Evolutionary conservation across 2,888 invertebrate species (phyloP), one percentile per base, ranked within the genome.

Genomic region (Plagodis dolabraria): DNA sequence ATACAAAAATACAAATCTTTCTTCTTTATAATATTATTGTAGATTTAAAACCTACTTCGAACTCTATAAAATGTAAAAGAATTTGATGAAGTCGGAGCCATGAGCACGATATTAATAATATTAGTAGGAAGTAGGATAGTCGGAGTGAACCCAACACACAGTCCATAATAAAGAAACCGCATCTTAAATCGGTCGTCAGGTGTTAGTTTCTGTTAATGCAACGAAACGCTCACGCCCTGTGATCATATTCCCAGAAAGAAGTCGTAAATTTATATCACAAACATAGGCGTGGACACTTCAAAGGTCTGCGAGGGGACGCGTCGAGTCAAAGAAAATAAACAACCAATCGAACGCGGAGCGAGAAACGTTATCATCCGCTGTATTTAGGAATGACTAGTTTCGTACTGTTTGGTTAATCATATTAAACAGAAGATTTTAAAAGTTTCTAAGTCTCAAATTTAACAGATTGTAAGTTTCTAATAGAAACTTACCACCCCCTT

Each of bases 401-500:
- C 9, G 38, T 8, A 38, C 38, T 38, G 38, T 38, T 38, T 38
- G 9, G 8, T 38, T 38, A 8, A 7, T 8, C 38, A 22, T 22
- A 22, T 4, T 22, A 22, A 22, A 22, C 4, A 22, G 22, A 22
- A 22, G 22, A 22, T 22, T 1, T 22, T 2, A 4, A 22, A 22
- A n/a, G n/a, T n/a, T n/a, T n/a, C n/a, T n/a, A n/a, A n/a, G n/a
- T n/a, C n/a, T n/a, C n/a, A n/a, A n/a, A n/a, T n/a, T n/a, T n/a
- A n/a, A n/a, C n/a, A n/a, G n/a, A n/a, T n/a, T n/a, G n/a, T n/a
- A n/a, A n/a, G n/a, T n/a, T n/a, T n/a, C n/a, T n/a, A n/a, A n/a
- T n/a, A n/a, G n/a, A n/a, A n/a, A n/a, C n/a, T n/a, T 79, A 75
- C 87, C 89, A 86, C 92, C 91, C 91, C 89, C 86, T 82, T 79